Evolutionary conservation across 2,797 vertebrate species (phyloP).

Genomic region (Etheostoma perlongum): DNA sequence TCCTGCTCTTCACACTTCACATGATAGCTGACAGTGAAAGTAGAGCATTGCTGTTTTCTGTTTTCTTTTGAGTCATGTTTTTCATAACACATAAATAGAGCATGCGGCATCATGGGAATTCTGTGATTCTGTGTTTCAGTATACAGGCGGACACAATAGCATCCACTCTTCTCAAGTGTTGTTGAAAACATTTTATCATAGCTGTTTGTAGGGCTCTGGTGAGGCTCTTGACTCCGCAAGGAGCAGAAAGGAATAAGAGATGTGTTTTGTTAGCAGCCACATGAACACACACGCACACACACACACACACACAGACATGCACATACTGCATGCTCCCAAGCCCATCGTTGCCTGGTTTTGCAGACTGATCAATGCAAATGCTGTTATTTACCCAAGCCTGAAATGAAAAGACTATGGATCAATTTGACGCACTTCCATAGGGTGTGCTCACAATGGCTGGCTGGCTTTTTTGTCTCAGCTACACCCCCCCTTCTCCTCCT

Average conservation of each 20-base stretch:
- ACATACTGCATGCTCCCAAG: constrained; percentile 43
- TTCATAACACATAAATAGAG: constrained; percentile 85
- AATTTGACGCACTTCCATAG: constrained; percentile 86
- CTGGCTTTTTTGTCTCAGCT: constrained; percentile 66
- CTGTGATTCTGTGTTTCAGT: constrained; percentile 77
- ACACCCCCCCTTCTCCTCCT: constrained; percentile 29
- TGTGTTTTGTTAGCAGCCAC: constrained; percentile 70
- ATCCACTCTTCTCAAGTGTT: constrained; percentile 80
- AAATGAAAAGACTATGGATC: constrained; percentile 89
- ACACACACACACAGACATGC: constrained; percentile 10
- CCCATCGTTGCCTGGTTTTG: constrained; percentile 79
- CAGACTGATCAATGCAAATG: constrained; percentile 88
- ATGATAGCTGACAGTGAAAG: constrained; percentile 82
- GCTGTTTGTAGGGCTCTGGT: constrained; percentile 74
- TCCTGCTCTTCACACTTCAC: constrained; percentile 79
- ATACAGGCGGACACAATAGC: constrained; percentile 79
- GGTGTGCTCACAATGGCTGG: constrained; percentile 75
- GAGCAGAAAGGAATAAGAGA: constrained; percentile 71
- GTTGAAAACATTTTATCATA: constrained; percentile 82
- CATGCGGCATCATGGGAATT: constrained; percentile 80
- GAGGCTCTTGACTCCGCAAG: constrained; percentile 75
- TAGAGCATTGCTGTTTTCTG: constrained; percentile 79
- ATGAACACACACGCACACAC: background rate
- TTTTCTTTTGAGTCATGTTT: constrained; percentile 84
- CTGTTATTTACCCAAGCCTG: constrained; percentile 89